Evolutionary conservation across 1,140 invertebrate species (phyloP), one percentile per base, ranked within the genome.

Genomic region (Bombus polaris): DNA sequence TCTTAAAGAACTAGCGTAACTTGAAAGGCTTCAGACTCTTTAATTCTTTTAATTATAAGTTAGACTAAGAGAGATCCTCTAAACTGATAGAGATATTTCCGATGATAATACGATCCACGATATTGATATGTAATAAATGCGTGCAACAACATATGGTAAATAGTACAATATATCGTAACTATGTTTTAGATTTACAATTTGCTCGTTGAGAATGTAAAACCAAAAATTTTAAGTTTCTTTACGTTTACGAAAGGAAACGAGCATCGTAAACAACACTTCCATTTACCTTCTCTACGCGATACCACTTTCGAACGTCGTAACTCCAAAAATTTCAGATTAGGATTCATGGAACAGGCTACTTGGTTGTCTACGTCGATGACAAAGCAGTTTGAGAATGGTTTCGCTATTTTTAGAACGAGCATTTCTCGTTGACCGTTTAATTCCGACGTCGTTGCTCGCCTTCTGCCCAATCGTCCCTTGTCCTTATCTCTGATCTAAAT

Each of bases 401-500:
- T 42, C 32, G 42, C 8, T 22, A 53, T 39, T 68, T 66, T 32
- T 39, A 25, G 44, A 53, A 77, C 18, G 35, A 42, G 9, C 47
- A 44, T 66, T n/a, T 39, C 25, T 62, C 65, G n/a, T 25, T 37
- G 42, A 42, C 22, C 32, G 62, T 70, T 44, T 74, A 82, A 74
- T 82, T 70, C 28, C 22, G 32, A 42, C n/a, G 37, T 22, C 32
- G 44, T 35, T 32, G 44, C 39, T 44, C 42, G 32, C 39, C 28
- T 35, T 28, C 35, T 37, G 70, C 32, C 28, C 47, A 73, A 78
- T 84, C 44, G 35, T 32, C 42, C 35, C 66, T 84, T 84, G 39
- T 84, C 83, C 80, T 42, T 71, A n/a, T 10, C 12, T 71, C 22
- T 25, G 25, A 84, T 79, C 83, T 80, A 71, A 84, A 84, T 47